Evolutionary conservation across 2,797 vertebrate species (phyloP), one percentile per base, ranked within the genome.

Genomic region (Sebastes steindachneri): DNA sequence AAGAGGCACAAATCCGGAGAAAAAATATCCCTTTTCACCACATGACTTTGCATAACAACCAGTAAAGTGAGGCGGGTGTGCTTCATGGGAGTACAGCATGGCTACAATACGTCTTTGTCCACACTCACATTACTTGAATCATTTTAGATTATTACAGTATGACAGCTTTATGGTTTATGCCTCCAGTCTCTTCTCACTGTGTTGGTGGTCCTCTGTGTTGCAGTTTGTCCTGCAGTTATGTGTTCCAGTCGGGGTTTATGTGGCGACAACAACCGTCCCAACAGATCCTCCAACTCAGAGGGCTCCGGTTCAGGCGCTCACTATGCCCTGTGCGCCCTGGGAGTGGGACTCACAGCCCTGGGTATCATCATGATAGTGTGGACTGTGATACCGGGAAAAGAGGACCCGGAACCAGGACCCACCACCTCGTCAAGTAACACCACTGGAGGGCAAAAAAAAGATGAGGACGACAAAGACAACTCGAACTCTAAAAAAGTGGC

Each of bases 301-400:
- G 60, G 82, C 64, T 90, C 88, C 9, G 57, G 96, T 21, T 97
- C 95, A 0, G 97, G 97, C 0, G 96, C 97, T 0, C 97, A 98
- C 93, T 99, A 99, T 1, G 98, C 98, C 0, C 96, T 99, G 82
- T 98, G 97, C 0, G 97, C 98, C 9, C 96, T 99, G 19, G 98
- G 97, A 57, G 92, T 99, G 73, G 98, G 98, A 0, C 96, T 99
- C 91, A 94, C 99, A 0, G 96, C 97, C 3, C 96, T 99, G 0
- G 98, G 98, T 10, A 91, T 98, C 25, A 96, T 99, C 86, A 98
- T 99, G 98, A 98, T 98, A 0, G 96, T 99, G 68, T 99, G 98
- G 98, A 98, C 96, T 75, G 91, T 99, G 45, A 97, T 98, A 11
- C 98, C 98, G 0, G 17, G 3, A 89, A 0, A 1, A 53, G 0